These are phyloP conservation scores for Diuraphis noxia DNA, from an alignment of 1,140 invertebrate species.

Conservation along the genomic window DNA sequence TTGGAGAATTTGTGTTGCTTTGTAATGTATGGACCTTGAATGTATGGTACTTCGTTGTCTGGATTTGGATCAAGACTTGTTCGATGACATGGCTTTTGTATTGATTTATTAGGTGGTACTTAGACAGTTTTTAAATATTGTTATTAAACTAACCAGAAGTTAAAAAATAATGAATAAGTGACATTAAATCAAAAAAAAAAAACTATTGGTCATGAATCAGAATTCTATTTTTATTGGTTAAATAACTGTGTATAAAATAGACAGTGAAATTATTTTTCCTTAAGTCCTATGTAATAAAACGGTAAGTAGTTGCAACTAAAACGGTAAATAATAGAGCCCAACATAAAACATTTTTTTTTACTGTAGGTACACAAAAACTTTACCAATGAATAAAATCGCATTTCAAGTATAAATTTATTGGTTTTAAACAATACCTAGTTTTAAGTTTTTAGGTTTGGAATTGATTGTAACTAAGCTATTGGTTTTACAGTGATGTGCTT, in stretches of 20 bases:
- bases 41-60: no score
- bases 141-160: neutral
- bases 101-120: neutral
- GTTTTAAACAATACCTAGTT: neutral
- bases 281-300: neutral
- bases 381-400: neutral
- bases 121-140: neutral
- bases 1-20: no score
- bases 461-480: neutral
- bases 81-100: no score
- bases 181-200: neutral
- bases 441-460: neutral
- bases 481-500: neutral
- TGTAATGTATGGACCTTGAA: no score
- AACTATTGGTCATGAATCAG: neutral
- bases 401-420: neutral
- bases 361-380: neutral
- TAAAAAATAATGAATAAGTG: neutral
- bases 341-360: neutral
- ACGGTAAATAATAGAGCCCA: neutral
- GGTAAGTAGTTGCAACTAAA: neutral
- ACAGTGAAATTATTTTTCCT: neutral
- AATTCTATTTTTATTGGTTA: neutral
- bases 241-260: neutral
- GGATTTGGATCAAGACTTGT: no score